Conservation (phyloP, 2,797 vertebrate genomes). For the Tragopan temminckii region DNA sequence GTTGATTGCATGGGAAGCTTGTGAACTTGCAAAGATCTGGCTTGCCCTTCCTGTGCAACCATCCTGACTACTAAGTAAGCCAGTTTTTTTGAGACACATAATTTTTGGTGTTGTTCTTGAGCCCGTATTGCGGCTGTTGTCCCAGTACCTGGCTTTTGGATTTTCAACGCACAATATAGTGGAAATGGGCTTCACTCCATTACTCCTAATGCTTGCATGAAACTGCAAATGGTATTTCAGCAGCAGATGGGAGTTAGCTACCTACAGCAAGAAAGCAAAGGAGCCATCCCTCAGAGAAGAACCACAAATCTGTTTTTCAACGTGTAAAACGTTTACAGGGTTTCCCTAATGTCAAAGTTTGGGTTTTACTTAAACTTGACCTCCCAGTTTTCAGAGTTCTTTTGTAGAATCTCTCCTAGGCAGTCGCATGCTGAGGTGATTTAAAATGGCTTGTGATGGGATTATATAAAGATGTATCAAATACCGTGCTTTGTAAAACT, state of each 20-base stretch:
- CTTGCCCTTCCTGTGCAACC: slow-evolving; percentile 51
- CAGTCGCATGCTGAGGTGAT: neutral
- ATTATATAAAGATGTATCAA: slow-evolving; percentile 10
- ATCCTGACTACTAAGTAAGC: slow-evolving; percentile 23
- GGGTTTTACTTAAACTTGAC: slow-evolving; percentile 43
- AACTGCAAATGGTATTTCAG: slow-evolving; percentile 65
- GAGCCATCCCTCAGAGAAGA: slow-evolving; percentile 14
- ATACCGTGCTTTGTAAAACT: neutral
- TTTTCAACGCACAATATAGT: slow-evolving; percentile 42
- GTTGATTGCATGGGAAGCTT: slow-evolving; percentile 47
- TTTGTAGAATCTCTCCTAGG: neutral
- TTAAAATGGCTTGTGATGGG: neutral
- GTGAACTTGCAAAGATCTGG: slow-evolving; percentile 28
- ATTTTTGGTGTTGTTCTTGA: slow-evolving; percentile 45
- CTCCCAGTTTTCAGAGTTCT: neutral
- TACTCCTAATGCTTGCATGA: slow-evolving; percentile 64
- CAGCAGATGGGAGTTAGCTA: slow-evolving; percentile 58
- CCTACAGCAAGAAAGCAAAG: slow-evolving; percentile 62
- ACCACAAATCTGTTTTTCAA: slow-evolving; percentile 37
- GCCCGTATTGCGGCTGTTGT: slow-evolving; percentile 56
- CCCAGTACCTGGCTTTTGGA: slow-evolving; percentile 35
- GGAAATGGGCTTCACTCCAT: slow-evolving; percentile 59
- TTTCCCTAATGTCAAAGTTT: neutral
- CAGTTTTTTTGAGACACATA: neutral
- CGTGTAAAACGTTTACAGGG: neutral